Conservation (phyloP, 2,797 vertebrate species). For the Meriones psammophilus region DNA sequence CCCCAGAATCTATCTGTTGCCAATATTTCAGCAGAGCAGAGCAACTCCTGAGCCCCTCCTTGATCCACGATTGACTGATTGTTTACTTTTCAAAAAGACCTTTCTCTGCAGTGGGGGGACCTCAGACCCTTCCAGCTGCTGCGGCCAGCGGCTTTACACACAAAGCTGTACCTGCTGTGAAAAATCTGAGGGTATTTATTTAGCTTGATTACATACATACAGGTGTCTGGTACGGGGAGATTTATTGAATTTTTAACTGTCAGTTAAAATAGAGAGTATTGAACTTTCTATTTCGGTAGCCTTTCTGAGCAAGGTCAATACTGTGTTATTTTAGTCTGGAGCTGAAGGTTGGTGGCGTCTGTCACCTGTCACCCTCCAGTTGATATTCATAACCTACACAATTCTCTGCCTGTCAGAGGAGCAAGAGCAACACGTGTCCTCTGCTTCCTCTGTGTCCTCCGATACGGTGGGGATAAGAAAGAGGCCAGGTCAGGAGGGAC, state of each 20-base stretch:
- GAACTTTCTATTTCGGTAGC: slow-evolving; percentile 78
- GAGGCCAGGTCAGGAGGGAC: not conserved
- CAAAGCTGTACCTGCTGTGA: not conserved
- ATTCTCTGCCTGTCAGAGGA: slow-evolving; percentile 81
- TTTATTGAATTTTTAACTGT: slow-evolving; percentile 83
- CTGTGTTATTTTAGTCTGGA: slow-evolving; percentile 79
- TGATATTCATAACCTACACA: slow-evolving; percentile 87
- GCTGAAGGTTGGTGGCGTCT: slow-evolving; percentile 70
- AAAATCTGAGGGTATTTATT: slow-evolving; percentile 71
- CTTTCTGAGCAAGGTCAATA: slow-evolving; percentile 83
- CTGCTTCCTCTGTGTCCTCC: slow-evolving; percentile 69
- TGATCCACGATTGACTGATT: not conserved
- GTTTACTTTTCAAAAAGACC: not conserved
- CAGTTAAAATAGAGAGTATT: slow-evolving; percentile 74
- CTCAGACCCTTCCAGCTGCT: not conserved
- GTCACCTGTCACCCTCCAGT: slow-evolving; percentile 85
- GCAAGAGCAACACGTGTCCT: slow-evolving; percentile 75
- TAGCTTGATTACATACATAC: slow-evolving; percentile 68
- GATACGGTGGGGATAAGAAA: slow-evolving; percentile 73
- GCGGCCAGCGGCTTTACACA: not conserved
- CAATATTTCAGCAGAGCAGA: not conserved
- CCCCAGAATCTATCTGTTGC: not conserved
- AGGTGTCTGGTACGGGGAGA: slow-evolving; percentile 74
- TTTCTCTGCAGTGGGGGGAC: not conserved
- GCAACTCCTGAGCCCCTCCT: not conserved